A percentile compares a stretch with the other conserved stretches of the same genome.
Conservation (phyloP, 2,113 vertebrate genomes). For the Hystrix cristata region DNA sequence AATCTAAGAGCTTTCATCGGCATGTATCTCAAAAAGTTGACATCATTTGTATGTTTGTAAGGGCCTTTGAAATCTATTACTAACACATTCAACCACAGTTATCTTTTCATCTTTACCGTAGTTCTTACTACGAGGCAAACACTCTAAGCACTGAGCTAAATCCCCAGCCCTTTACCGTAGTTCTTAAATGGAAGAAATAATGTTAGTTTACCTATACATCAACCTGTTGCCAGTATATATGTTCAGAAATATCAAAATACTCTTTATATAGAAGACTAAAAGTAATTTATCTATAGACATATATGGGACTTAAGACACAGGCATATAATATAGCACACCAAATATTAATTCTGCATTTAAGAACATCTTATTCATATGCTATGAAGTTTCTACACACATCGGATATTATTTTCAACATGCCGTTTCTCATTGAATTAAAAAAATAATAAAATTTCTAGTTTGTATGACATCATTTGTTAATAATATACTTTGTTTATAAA, state of each 20-base stretch:
- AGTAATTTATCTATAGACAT: constrained; percentile 72
- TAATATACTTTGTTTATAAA: constrained; percentile 18
- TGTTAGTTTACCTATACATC: not conserved
- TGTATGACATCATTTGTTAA: constrained; percentile 28
- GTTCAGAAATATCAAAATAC: constrained; percentile 63
- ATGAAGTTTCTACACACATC: not conserved
- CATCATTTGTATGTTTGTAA: not conserved
- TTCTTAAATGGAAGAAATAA: constrained; percentile 58
- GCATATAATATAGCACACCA: not conserved
- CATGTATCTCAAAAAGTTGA: not conserved
- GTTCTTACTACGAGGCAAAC: too few species aligned
- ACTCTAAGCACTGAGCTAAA: too few species aligned
- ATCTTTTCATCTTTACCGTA: constrained; percentile 58
- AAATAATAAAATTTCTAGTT: not conserved
- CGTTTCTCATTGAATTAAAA: constrained; percentile 37
- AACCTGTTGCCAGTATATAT: not conserved
- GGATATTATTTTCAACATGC: not conserved
- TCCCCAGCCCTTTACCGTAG: too few species aligned
- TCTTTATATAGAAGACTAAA: constrained; percentile 68
- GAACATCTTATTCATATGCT: constrained; percentile 21
- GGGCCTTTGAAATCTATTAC: not conserved
- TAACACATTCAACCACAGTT: not conserved
- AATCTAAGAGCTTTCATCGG: not conserved
- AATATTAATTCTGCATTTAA: constrained; percentile 45
- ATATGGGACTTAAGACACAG: not conserved